Evolutionary conservation across 2,797 vertebrate genomes (phyloP), one percentile per base, ranked within the genome.

Genomic region (Valencia hispanica): DNA sequence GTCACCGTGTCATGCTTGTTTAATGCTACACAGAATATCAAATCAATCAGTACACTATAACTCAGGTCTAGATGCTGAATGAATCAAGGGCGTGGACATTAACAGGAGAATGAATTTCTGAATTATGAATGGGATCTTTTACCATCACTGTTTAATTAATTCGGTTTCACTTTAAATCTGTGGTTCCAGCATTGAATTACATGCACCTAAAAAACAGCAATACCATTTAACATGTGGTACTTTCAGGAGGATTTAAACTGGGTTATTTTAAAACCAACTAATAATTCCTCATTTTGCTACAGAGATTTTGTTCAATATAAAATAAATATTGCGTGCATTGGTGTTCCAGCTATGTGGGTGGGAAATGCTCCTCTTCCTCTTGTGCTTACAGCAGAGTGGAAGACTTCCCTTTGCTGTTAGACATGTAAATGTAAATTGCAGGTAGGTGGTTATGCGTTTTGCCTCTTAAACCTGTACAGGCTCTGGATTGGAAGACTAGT

Each of bases 391-490:
- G 90, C 84, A 82, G 69, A 83, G 84, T 20, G 84, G 86, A 84
- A 92, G 79, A 57, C 84, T 72, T 68, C 84, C 82, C 77, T 79
- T 78, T 78, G 66, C 84, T 85, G 88, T 92, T 84, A 90, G 86
- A 90, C 86, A 90, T 94, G 90, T 91, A 92, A 87, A 94, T 92
- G 88, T 81, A 89, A 91, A 91, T 88, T 87, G 72, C 80, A 87
- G 82, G 92, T 92, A 92, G 92, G 93, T 86, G 94, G 93, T 91
- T 91, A 81, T 85, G 90, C 87, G 88, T 88, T 75, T 79, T 83
- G 73, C 77, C 78, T 78, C 85, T 86, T 69, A 45, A 27, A 84
- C 74, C 78, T 77, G 74, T 66, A 34, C 70, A 73, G 36, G 61
- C 41, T 88, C 59, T 80, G 90, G 68, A 80, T 90, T 89, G 75